A percentile compares a stretch with the other conserved stretches of the same genome.
Evolutionary conservation across 2,888 invertebrate genomes (phyloP).

Genomic region (Spisula subtruncata): DNA sequence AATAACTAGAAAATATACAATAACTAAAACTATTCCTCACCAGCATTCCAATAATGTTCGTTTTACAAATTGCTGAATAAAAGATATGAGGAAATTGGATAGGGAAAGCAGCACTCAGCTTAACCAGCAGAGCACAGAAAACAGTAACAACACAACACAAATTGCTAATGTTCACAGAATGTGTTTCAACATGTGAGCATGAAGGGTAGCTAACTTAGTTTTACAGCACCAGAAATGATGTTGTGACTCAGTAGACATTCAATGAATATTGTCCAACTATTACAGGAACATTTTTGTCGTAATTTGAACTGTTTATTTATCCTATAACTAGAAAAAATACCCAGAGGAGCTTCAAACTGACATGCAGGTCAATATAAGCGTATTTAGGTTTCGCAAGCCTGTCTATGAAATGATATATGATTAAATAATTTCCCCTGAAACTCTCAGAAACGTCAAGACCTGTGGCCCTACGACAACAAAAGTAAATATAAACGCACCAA

Average conservation of each 20-base stretch:
- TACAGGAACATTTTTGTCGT: background rate
- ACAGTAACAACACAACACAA: too few relatives aligned
- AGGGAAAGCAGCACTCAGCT: too few relatives aligned
- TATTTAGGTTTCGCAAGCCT: background rate
- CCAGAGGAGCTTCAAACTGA: background rate
- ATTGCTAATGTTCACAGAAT: too few relatives aligned
- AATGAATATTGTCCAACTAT: background rate
- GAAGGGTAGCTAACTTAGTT: too few relatives aligned
- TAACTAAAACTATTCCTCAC: too few relatives aligned
- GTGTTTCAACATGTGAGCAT: too few relatives aligned
- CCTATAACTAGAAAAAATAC: background rate
- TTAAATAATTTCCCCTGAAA: constrained; percentile 30
- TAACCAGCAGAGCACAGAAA: too few relatives aligned
- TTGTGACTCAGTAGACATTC: background rate
- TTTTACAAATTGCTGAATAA: too few relatives aligned
- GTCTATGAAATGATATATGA: constrained; percentile 29
- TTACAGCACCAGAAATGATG: too few relatives aligned
- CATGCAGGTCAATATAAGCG: constrained; percentile 21
- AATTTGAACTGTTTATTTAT: background rate
- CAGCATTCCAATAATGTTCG: too few relatives aligned
- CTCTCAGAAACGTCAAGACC: constrained; percentile 32
- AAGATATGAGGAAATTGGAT: too few relatives aligned
- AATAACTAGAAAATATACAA: too few relatives aligned
- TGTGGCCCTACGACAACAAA: constrained; percentile 19
- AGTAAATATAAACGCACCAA: constrained; percentile 1